phyloP scores from a whole-genome alignment of 1,140 invertebrate genomes.

The Drosophila melanica region DNA sequence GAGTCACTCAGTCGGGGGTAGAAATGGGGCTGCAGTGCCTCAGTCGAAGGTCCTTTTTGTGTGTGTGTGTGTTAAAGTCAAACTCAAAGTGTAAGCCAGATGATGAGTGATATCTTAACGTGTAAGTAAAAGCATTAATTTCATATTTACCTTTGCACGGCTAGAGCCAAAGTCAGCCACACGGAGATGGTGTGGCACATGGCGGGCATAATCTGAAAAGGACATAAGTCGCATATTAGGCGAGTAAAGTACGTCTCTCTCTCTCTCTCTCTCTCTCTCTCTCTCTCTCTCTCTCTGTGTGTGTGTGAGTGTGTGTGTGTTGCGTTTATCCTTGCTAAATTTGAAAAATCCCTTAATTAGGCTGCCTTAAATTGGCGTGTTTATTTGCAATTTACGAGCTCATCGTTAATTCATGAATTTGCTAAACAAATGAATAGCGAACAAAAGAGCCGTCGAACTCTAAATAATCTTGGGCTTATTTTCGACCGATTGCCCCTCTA shows the following conservation, averaged over 20 bases:
- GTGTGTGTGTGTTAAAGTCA: not conserved
- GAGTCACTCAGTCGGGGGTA: slow-evolving; percentile 21
- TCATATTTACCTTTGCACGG: slow-evolving; percentile 89
- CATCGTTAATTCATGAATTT: too few species aligned
- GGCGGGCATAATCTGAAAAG: slow-evolving; percentile 88
- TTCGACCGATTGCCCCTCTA: too few species aligned
- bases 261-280: too few species aligned
- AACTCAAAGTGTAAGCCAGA: not conserved
- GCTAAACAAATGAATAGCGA: too few species aligned
- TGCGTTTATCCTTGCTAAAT: not conserved
- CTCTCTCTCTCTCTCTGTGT: too few species aligned
- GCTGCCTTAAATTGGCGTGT: too few species aligned
- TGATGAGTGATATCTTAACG: slow-evolving; percentile 5
- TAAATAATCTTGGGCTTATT: too few species aligned
- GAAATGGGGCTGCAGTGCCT: not conserved
- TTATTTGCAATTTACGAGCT: too few species aligned
- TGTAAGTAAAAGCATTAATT: slow-evolving; percentile 31
- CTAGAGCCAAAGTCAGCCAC: slow-evolving; percentile 94
- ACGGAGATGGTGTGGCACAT: slow-evolving; percentile 97
- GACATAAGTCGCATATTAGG: slow-evolving; percentile 13
- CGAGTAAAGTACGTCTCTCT: not conserved
- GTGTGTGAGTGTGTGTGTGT: not conserved
- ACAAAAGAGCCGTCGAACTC: too few species aligned
- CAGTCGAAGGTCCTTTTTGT: not conserved
- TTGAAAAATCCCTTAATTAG: not conserved